Evolutionary conservation across 1,140 invertebrate species (phyloP), one percentile per base, ranked within the genome.

Genomic region (Pseudoatta argentina): DNA sequence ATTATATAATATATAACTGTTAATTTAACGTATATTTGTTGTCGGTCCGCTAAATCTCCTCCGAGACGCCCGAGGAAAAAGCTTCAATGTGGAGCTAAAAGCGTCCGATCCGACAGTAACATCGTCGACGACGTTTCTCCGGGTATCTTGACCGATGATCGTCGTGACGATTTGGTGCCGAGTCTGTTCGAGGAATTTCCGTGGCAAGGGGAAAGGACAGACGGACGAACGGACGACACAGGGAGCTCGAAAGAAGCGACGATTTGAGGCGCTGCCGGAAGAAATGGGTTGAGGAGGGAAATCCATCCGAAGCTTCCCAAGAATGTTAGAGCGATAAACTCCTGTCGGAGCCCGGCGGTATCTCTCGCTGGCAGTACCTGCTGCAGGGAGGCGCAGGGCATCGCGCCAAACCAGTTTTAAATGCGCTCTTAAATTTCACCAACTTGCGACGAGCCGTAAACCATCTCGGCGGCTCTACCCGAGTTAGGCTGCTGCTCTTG

Each of bases 401-500:
- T 93, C 92, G 93, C 94, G 94, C 94, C 94, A 95, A 95, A 95
- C 94, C 94, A 94, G 94, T 94, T 95, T 95, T 94, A 95, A 94
- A 95, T 94, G 94, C 94, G 94, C 94, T 94, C 94, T 95, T 95
- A 95, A 95, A 95, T 94, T 94, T 94, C 93, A 93, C 91, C 93
- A 93, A 94, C 91, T 94, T 93, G 92, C 94, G 93, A 94, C 94
- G 94, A 94, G 93, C 94, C 93, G 94, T 95, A 95, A 94, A 94
- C 93, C 93, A 95, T 94, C 93, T 94, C 93, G 92, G 91, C 92
- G 92, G 92, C 93, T 94, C 93, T 89, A 91, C 48, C 88, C 85
- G 91, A 89, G 93, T 93, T 94, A 94, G 92, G 92, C 91, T 91
- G 92, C 91, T 93, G 92, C 87, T 91, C 91, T 91, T 92, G 91